Evolutionary conservation across 2,797 vertebrate genomes (phyloP).

Genomic region (Sebastes goodei): DNA sequence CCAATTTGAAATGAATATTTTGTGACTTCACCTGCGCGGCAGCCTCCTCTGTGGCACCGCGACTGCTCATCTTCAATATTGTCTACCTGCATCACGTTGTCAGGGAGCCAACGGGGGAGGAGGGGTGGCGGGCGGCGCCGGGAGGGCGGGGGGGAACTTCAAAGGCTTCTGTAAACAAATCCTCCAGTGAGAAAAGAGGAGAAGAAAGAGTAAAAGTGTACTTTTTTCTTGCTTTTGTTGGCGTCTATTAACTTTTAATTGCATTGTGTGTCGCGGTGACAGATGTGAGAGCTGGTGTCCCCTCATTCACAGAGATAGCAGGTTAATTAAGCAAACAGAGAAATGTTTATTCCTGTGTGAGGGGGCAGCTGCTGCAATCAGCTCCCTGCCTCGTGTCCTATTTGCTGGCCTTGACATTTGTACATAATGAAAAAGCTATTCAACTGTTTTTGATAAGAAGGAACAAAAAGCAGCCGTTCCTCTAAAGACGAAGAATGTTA

Average conservation of each 20-base stretch:
- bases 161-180: constrained; percentile 81
- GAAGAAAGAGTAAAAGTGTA: constrained; percentile 54
- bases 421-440: constrained; percentile 51
- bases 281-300: constrained; percentile 65
- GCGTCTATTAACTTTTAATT: constrained; percentile 82
- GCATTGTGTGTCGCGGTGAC: constrained; percentile 65
- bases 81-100: constrained; percentile 66
- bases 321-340: constrained; percentile 64
- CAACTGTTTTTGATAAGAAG: constrained; percentile 42
- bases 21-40: constrained; percentile 59
- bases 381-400: constrained; percentile 29
- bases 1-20: constrained; percentile 76
- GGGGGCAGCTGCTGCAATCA: constrained; percentile 51
- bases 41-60: constrained; percentile 41
- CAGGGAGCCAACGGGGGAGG: constrained; percentile 36
- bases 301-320: constrained; percentile 52
- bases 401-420: constrained; percentile 47
- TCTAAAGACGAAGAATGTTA: constrained; percentile 9
- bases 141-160: constrained; percentile 53
- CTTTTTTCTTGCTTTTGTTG: constrained; percentile 64
- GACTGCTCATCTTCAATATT: constrained; percentile 57
- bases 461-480: constrained; percentile 5
- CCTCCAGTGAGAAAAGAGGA: constrained; percentile 63
- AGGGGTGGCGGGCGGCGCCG: not conserved
- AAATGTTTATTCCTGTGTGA: constrained; percentile 52